Conservation (phyloP, 2,888 invertebrate species). For the Acanthosoma haemorrhoidale region DNA sequence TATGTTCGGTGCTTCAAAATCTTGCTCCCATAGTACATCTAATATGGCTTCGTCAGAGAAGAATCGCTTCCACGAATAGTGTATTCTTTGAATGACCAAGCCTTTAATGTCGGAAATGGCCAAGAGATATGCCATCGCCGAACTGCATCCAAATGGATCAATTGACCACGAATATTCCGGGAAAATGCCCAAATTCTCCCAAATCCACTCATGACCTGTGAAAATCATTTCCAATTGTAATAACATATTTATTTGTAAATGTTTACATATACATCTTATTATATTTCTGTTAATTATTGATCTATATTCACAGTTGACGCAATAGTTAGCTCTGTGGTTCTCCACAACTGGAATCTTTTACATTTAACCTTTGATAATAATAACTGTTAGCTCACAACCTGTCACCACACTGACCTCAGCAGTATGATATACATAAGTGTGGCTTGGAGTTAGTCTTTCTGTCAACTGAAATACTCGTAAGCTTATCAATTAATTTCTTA, state of each 20-base stretch:
- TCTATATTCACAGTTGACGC: no score
- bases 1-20: not conserved
- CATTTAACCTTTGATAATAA: no score
- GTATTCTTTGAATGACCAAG: conserved; percentile 34
- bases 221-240: not conserved
- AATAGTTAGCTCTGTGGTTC: no score
- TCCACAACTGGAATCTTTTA: no score
- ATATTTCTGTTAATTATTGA: no score
- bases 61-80: conserved; percentile 33
- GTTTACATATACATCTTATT: not conserved
- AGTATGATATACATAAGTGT: no score
- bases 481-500: no score
- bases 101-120: conserved; percentile 26
- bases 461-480: no score
- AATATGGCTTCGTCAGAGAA: not conserved
- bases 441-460: no score
- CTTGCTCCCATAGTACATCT: conserved; percentile 20
- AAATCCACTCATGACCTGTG: conserved; percentile 37
- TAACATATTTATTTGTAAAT: not conserved
- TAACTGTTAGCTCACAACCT: no score
- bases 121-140: conserved; percentile 33
- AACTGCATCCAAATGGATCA: conserved; percentile 36
- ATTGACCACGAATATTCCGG: conserved; percentile 33
- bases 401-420: no score
- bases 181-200: conserved; percentile 23